Base-by-base conservation (phyloP, 1,140 invertebrate genomes). In the Meteorus sp. region DNA sequence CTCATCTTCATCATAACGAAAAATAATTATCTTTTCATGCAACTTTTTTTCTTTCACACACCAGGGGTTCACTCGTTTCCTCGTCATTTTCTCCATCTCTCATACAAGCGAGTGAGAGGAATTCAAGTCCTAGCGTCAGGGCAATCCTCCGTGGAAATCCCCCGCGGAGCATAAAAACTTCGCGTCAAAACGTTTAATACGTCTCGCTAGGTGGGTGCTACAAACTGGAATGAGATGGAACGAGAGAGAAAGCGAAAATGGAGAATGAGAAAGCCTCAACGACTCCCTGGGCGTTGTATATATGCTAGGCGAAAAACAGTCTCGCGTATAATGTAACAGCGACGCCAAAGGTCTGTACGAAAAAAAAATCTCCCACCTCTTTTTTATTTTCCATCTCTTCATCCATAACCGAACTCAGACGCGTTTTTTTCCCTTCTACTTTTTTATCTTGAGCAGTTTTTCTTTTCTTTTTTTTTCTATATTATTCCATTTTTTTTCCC, bases 121-220 rank as follows among this genome's bases (percentile, higher is more conserved):
- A n/a, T n/a, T 25, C 22, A 23, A 27, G 51, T 37, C 35, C 23
- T 41, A 15, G 22, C 33, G 51, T 41, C 11, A 25, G 27, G 22
- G 41, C 44, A 55, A 55, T 43, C 52, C 52, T 55, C 31, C 37
- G 25, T 15, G 17, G 13, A 23, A 25, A 8, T 55, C 35, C 25
- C 37, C 52, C 25, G 52, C 25, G 39, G 52, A 37, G 52, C 37
- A 43, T 56, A 56, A 56, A 56, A 56, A 56, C 41, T 56, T 56
- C 27, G 23, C 41, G 41, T 56, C 54, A 56, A 56, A 56, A 56
- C 41, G 54, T 56, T 56, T 56, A 56, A 56, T 56, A 45, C 41
- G 27, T 56, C 44, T 33, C 31, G 5, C 13, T 11, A 20, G 44
- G 27, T 45, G 22, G 27, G 41, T 17, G 25, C 41, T 25, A 4